These are phyloP conservation scores for Drosophila sechellia DNA, from an alignment of 1,140 invertebrate genomes.

Conservation along the genomic window DNA sequence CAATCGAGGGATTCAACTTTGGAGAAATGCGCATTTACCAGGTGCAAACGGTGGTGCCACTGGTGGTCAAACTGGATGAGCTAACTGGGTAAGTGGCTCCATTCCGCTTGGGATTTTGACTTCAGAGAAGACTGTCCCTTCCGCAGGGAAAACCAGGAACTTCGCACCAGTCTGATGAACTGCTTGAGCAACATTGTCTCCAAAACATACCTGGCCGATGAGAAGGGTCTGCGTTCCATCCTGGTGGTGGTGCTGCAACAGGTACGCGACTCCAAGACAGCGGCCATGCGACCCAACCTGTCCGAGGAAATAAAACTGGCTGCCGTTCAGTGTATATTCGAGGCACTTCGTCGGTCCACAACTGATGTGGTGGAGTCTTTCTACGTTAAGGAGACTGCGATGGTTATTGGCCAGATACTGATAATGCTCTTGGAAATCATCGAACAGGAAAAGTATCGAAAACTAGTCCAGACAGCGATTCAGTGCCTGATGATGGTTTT, in stretches of 20 bases:
- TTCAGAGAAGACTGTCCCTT: not conserved
- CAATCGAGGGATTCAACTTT: slow-evolving; percentile 67
- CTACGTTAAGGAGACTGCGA: slow-evolving; percentile 50
- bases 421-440: slow-evolving; percentile 67
- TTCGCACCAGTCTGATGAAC: slow-evolving; percentile 63
- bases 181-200: slow-evolving; percentile 64
- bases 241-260: slow-evolving; percentile 70
- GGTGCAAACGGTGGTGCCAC: slow-evolving; percentile 68
- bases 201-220: slow-evolving; percentile 59
- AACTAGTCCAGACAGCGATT: slow-evolving; percentile 56
- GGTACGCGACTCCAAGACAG: slow-evolving; percentile 53
- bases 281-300: slow-evolving; percentile 46
- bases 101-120: too few species aligned
- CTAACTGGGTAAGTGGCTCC: slow-evolving; percentile 55
- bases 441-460: slow-evolving; percentile 66
- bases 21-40: slow-evolving; percentile 74
- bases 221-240: slow-evolving; percentile 68
- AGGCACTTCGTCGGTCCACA: slow-evolving; percentile 53
- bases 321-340: slow-evolving; percentile 57
- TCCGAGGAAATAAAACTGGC: slow-evolving; percentile 82
- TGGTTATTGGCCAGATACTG: slow-evolving; percentile 69
- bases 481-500: slow-evolving; percentile 71
- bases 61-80: slow-evolving; percentile 73
- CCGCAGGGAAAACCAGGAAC: slow-evolving; percentile 64
- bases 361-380: slow-evolving; percentile 74